Conservation (phyloP, 2,113 vertebrate genomes). For the Phylloscopus whistleri region DNA sequence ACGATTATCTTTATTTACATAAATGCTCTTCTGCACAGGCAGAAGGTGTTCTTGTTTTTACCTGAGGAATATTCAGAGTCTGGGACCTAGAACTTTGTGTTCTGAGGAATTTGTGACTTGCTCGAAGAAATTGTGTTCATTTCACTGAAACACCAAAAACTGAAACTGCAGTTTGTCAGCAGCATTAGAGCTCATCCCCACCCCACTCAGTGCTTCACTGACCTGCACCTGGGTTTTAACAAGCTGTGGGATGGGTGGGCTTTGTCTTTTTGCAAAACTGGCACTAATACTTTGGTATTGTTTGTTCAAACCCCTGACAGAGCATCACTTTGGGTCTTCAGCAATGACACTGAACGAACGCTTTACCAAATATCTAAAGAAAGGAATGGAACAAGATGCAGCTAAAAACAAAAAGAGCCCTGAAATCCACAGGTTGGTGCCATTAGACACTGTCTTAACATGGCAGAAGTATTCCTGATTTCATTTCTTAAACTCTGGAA, state of each 20-base stretch:
- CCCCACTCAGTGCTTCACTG: neutral
- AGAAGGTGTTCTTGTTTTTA: neutral
- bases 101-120: neutral
- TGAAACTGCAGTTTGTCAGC: neutral
- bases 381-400: conserved; percentile 90
- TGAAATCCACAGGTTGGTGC: conserved; percentile 95
- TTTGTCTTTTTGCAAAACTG: neutral
- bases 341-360: conserved; percentile 93
- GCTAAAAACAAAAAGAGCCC: conserved; percentile 95
- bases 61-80: neutral
- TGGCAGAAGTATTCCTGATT: neutral
- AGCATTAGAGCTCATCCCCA: neutral
- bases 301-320: conserved; percentile 66
- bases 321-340: conserved; percentile 92
- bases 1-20: fast-evolving
- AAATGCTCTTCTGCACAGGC: neutral
- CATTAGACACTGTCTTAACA: neutral
- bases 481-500: neutral
- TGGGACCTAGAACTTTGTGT: neutral
- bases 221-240: neutral
- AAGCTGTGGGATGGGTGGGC: neutral
- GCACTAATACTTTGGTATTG: neutral
- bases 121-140: neutral
- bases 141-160: neutral
- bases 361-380: conserved; percentile 96